Conservation (phyloP, 1,140 invertebrate genomes). For the Antheraea mylitta region DNA sequence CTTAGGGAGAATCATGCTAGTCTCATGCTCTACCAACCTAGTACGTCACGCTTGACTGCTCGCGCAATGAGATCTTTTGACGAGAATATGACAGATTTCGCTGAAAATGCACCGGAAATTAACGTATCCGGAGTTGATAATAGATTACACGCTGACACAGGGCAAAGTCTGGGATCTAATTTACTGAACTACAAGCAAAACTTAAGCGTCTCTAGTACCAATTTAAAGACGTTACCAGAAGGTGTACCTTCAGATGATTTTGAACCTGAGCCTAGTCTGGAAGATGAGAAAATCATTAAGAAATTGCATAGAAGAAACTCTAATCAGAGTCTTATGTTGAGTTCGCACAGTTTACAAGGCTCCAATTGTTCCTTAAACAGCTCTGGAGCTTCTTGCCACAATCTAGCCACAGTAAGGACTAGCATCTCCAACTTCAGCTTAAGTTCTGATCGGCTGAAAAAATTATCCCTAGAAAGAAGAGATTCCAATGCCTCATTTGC, state of each 20-base stretch:
- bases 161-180: constrained; percentile 66
- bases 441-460: constrained; percentile 74
- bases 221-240: constrained; percentile 83
- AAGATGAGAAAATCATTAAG: constrained; percentile 67
- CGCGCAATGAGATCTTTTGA: constrained; percentile 76
- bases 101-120: constrained; percentile 52
- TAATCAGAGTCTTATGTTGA: constrained; percentile 91
- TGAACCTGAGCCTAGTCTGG: constrained; percentile 65
- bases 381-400: constrained; percentile 70
- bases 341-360: constrained; percentile 71
- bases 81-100: constrained; percentile 67
- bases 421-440: constrained; percentile 76
- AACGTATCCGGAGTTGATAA: constrained; percentile 50
- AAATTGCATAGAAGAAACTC: constrained; percentile 88
- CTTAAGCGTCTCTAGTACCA: constrained; percentile 80
- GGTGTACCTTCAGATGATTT: constrained; percentile 83
- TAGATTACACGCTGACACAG: constrained; percentile 41
- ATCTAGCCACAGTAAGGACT: constrained; percentile 64
- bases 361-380: constrained; percentile 74
- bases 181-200: constrained; percentile 74
- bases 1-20: constrained; percentile 72
- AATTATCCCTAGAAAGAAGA: constrained; percentile 85
- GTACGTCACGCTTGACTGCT: constrained; percentile 53
- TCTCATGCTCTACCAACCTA: constrained; percentile 72
- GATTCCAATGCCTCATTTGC: constrained; percentile 94